These are phyloP conservation scores for Cavia aperea DNA, from an alignment of 2,113 vertebrate species.

Conservation along the genomic window DNA sequence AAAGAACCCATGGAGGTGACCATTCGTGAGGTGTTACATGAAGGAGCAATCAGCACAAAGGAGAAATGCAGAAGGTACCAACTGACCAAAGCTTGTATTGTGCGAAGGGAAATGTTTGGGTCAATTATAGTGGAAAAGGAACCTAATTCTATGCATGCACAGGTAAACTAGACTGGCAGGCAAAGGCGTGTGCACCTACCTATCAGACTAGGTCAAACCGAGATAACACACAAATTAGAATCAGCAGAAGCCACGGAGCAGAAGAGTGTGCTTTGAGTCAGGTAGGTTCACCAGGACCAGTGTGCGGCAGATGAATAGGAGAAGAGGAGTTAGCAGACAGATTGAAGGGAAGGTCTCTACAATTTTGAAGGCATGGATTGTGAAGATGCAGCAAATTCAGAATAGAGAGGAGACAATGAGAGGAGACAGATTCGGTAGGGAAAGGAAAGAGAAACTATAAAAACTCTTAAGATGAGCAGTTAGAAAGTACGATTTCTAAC, in stretches of 20 bases:
- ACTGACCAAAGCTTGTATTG: accelerated
- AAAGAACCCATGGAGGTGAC: accelerated
- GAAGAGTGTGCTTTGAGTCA: background rate
- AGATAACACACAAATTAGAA: background rate
- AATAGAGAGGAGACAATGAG: background rate
- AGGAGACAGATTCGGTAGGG: background rate
- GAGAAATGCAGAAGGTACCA: too few species aligned
- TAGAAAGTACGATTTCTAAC: background rate
- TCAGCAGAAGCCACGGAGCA: too few species aligned
- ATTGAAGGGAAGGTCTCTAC: background rate
- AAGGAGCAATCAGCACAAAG: background rate
- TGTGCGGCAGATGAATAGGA: background rate
- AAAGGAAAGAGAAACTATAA: background rate
- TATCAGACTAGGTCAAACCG: background rate
- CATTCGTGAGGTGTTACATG: background rate
- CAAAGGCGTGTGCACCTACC: background rate
- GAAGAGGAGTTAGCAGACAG: background rate
- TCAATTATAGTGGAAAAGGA: background rate
- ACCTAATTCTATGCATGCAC: background rate
- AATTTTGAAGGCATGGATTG: background rate
- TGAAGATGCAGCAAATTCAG: background rate
- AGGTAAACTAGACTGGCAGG: background rate
- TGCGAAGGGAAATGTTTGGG: background rate
- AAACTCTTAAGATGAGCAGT: accelerated
- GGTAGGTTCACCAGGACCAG: background rate